phyloP scores from a whole-genome alignment of 2,888 invertebrate species.

The Bombylius major region DNA sequence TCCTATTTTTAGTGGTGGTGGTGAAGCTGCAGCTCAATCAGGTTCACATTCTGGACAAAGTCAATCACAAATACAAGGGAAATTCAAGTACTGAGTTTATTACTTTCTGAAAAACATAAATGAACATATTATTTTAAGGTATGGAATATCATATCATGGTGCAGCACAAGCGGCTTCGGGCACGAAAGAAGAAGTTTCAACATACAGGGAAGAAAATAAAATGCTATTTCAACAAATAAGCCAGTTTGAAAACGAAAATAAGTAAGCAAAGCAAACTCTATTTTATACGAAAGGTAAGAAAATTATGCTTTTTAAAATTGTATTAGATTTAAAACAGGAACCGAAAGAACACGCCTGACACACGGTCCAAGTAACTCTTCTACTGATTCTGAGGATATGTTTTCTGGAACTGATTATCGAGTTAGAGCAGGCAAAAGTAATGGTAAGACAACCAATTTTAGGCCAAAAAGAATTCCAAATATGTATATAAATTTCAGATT shows the following conservation, averaged over 20 bases:
- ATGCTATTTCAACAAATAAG: constrained; percentile 54
- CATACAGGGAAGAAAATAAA: constrained; percentile 53
- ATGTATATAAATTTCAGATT: too few species aligned
- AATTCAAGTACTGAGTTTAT: constrained; percentile 39
- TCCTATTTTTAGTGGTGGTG: constrained; percentile 59
- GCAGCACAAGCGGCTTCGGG: constrained; percentile 76
- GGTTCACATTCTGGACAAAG: constrained; percentile 63
- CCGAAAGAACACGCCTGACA: not conserved
- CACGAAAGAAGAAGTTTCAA: constrained; percentile 42
- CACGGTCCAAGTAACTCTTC: too few species aligned
- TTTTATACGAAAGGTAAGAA: too few species aligned
- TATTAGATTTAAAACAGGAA: not conserved
- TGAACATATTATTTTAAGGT: constrained; percentile 33
- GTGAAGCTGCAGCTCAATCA: constrained; percentile 66
- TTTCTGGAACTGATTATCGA: not conserved
- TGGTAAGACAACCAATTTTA: too few species aligned
- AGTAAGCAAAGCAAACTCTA: constrained; percentile 18
- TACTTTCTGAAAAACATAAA: not conserved
- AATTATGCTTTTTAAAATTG: too few species aligned
- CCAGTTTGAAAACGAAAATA: constrained; percentile 29
- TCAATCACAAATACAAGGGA: constrained; percentile 71
- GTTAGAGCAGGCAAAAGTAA: not conserved
- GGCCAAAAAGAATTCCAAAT: too few species aligned
- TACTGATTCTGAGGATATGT: too few species aligned
- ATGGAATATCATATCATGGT: constrained; percentile 63